Percentiles rank a stretch among this genome's conserved stretches.
Conservation (phyloP, 2,888 invertebrate species). For the Periphyllus acericola region DNA sequence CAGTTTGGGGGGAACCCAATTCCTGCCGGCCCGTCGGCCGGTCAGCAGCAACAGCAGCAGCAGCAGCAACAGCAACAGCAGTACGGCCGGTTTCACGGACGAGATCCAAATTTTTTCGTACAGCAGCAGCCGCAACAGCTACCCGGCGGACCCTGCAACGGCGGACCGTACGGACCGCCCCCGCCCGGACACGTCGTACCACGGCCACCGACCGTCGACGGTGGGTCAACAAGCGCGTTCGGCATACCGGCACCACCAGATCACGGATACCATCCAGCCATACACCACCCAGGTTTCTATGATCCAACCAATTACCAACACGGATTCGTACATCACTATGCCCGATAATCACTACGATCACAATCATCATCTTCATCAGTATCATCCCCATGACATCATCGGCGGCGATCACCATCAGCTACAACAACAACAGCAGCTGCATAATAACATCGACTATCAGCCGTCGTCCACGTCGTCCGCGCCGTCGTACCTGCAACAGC, state of each 20-base stretch:
- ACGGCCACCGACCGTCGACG: slow-evolving; percentile 64
- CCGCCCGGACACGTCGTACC: slow-evolving; percentile 63
- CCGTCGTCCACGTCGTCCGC: slow-evolving; percentile 67
- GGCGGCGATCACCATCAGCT: not conserved
- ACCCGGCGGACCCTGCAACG: slow-evolving; percentile 63
- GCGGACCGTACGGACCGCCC: slow-evolving; percentile 62
- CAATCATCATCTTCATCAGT: not conserved
- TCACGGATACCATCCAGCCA: slow-evolving; percentile 59
- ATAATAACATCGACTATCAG: slow-evolving; percentile 73
- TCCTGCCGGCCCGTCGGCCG: slow-evolving; percentile 64
- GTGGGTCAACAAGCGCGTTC: slow-evolving; percentile 58
- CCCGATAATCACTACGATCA: slow-evolving; percentile 42
- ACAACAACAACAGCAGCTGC: slow-evolving; percentile 3
- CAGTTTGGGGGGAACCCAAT: slow-evolving; percentile 85
- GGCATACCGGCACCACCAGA: slow-evolving; percentile 69
- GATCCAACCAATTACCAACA: slow-evolving; percentile 65
- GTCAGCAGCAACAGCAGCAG: slow-evolving; percentile 70
- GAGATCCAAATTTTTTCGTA: slow-evolving; percentile 52
- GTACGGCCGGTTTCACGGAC: slow-evolving; percentile 58
- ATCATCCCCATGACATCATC: not conserved
- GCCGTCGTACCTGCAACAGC: slow-evolving; percentile 18
- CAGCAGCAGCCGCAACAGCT: slow-evolving; percentile 64
- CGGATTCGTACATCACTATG: slow-evolving; percentile 64
- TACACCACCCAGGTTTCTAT: slow-evolving; percentile 68
- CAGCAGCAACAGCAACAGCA: slow-evolving; percentile 60